phyloP scores from a whole-genome alignment of 2,797 vertebrate species.

The Typhlichthys eigenmanni region DNA sequence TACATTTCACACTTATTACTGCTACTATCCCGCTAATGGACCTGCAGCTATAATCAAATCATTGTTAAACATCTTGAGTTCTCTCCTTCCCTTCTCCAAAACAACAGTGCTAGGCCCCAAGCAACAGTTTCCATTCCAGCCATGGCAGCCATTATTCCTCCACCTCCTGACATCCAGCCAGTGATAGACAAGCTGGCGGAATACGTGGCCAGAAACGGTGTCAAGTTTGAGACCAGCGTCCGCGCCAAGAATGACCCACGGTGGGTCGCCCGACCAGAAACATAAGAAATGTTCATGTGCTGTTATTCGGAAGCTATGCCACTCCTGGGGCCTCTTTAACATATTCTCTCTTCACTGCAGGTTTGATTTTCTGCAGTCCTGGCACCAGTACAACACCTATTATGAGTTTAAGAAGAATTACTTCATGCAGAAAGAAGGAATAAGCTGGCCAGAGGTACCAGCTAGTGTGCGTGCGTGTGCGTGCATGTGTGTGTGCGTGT shows the following conservation, averaged over 20 bases:
- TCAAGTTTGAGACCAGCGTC: slow-evolving; percentile 95
- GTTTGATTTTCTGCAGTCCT: slow-evolving; percentile 95
- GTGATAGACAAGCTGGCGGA: slow-evolving; percentile 98
- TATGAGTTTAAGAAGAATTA: slow-evolving; percentile 99
- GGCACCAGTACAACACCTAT: slow-evolving; percentile 94
- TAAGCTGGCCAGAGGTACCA: slow-evolving; percentile 68
- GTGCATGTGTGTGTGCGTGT: slow-evolving; percentile 1
- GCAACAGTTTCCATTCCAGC: slow-evolving; percentile 53
- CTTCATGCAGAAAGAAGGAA: slow-evolving; percentile 92
- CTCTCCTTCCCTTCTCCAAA: background rate
- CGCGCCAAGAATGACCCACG: slow-evolving; percentile 95
- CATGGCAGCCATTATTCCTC: slow-evolving; percentile 89
- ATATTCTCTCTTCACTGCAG: slow-evolving; percentile 64
- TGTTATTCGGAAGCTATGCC: too few species aligned
- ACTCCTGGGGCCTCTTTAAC: too few species aligned
- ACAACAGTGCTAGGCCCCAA: slow-evolving; percentile 53
- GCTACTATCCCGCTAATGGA: too few species aligned
- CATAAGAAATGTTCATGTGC: too few species aligned
- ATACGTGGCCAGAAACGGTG: slow-evolving; percentile 94
- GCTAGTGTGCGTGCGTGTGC: background rate
- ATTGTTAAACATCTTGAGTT: slow-evolving; percentile 3
- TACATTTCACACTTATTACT: too few species aligned
- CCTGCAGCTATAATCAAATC: background rate
- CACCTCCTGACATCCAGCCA: slow-evolving; percentile 94
- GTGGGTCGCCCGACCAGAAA: slow-evolving; percentile 65